Evolutionary conservation across 2,797 vertebrate species (phyloP), one percentile per base, ranked within the genome.

Genomic region (Hephaestus fuliginosus): DNA sequence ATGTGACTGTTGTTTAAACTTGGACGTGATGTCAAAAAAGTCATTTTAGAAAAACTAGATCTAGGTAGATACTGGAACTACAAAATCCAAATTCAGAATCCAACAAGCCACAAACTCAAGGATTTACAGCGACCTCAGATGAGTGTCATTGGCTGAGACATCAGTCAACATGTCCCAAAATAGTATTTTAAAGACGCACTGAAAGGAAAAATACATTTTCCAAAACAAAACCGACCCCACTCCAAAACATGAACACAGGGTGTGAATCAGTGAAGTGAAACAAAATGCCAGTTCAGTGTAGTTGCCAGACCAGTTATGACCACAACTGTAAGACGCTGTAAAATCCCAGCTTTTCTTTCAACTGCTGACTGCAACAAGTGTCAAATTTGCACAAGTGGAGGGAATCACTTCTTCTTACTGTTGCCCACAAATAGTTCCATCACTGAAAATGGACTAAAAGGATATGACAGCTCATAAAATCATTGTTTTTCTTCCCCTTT

Each of bases 351-450:
- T 36, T 58, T 52, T 70, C 5, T 60, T 18, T n/a, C 20, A 43
- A 52, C 17, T 17, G 62, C 52, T 61, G 41, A 72, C 56, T 62
- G 13, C 0, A 36, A 28, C 1, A 25, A 69, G 48, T 64, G 66
- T 44, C 10, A 52, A 48, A n/a, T 83, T 67, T 75, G 58, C 64
- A 57, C 60, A 30, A 17, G 7, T 76, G 41, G 44, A 60, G 55
- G 30, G 80, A 68, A 72, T 88, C 79, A 80, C 84, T 86, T 87
- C 80, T 74, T 78, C 74, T 82, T 86, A 44, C 64, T 70, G 9
- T 39, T 74, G 36, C 69, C 60, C 48, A 74, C 20, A 74, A 76
- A 75, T 20, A 63, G 22, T 62, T 78, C 30, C 36, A 67, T 14
- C 15, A 13, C 4, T 28, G 18, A 36, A 64, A 44, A 53, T 20